Evolutionary conservation across 2,113 vertebrate species (phyloP).

Genomic region (Lynx canadensis): DNA sequence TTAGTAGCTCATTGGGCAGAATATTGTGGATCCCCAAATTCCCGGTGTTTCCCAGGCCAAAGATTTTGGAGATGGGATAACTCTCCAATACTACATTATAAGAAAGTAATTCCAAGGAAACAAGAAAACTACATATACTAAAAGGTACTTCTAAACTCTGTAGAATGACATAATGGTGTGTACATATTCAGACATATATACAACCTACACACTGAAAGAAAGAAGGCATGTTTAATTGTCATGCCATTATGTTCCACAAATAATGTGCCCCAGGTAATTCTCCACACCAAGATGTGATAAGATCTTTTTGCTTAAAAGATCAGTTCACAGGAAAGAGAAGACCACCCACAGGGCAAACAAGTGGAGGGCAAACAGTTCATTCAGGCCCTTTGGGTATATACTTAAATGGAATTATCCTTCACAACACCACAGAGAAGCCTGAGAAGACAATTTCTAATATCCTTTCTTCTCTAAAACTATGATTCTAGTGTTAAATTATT

Average conservation of each 20-base stretch:
- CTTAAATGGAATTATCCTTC: conserved; percentile 22
- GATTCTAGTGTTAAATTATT: neutral
- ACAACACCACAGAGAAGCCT: neutral
- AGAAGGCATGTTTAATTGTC: conserved; percentile 43
- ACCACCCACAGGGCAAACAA: neutral
- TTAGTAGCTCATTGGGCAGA: conserved; percentile 14
- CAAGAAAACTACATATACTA: neutral
- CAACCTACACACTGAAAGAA: neutral
- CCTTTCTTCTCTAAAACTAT: conserved; percentile 18
- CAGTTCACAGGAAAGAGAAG: neutral
- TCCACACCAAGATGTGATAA: neutral
- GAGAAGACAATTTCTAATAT: conserved; percentile 9
- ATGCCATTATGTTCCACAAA: conserved; percentile 25
- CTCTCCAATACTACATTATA: neutral
- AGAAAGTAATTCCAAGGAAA: neutral
- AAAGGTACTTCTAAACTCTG: conserved; percentile 39
- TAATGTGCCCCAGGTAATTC: neutral
- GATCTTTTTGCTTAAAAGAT: conserved; percentile 25
- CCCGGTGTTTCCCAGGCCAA: neutral
- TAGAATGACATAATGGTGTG: neutral
- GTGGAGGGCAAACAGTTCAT: neutral
- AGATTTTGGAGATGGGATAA: neutral
- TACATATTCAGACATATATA: neutral
- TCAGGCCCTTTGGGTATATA: neutral
- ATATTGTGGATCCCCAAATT: neutral